Percentiles rank a stretch among this genome's conserved stretches.
Evolutionary conservation across 2,888 invertebrate genomes (phyloP).

Genomic region (Pheosia gnoma): DNA sequence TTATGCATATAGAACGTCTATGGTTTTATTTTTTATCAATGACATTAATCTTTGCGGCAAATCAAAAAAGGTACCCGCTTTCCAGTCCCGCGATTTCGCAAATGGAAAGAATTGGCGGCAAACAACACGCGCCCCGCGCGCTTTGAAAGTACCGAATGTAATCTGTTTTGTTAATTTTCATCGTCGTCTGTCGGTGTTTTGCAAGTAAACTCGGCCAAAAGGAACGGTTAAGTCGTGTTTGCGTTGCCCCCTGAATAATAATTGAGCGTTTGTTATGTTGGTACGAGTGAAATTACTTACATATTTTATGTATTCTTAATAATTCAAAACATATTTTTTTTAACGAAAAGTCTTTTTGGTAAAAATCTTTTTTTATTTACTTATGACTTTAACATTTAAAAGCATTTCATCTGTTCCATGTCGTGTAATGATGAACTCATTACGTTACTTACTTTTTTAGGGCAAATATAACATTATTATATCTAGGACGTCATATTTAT

Average conservation of each 20-base stretch:
- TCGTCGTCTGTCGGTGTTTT: constrained; percentile 67
- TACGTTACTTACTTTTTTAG: no score
- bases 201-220: constrained; percentile 51
- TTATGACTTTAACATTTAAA: no score
- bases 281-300: neutral
- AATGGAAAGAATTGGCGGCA: constrained; percentile 72
- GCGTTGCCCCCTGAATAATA: constrained; percentile 49
- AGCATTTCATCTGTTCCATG: no score
- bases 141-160: constrained; percentile 73
- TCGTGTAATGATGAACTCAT: no score
- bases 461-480: no score
- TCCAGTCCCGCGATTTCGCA: constrained; percentile 53
- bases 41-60: constrained; percentile 34
- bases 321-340: no score
- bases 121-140: constrained; percentile 64
- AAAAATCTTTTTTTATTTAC: no score
- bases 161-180: constrained; percentile 82
- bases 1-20: constrained; percentile 16
- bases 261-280: constrained; percentile 46
- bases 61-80: constrained; percentile 39
- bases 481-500: no score
- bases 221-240: constrained; percentile 58
- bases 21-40: constrained; percentile 33
- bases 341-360: no score
- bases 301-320: neutral